Evolutionary conservation across 23 tunicate species (phyloP), one percentile per base, ranked within the genome.

Genomic region (Trididemnum nubilum): DNA sequence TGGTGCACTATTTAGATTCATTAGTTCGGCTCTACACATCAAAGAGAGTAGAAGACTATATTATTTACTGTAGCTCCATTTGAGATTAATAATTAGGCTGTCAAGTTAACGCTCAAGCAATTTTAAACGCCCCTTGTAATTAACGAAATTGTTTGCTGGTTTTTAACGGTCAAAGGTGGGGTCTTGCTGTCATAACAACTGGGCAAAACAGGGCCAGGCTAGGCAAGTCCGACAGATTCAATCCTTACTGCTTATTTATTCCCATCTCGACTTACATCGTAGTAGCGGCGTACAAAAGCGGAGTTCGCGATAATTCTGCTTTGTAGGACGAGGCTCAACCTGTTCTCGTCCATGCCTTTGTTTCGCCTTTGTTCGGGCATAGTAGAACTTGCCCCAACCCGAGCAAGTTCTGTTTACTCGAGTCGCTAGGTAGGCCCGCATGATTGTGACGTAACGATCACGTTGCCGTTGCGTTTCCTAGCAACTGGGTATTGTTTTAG

Each of bases 171-270:
- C n/a, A n/a, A 32, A 67, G 74, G 74, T 3, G 37, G 74, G 74
- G 57, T 30, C 29, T 37, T 28, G 78, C 29, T 73, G 57, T 40
- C 78, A 73, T 73, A 40, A 73, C 78, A 40, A 73, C 78, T 63
- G 71, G 74, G 84, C 84, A 39, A 37, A 66, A 38, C 75, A 28
- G 35, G 84, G 30, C 84, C 7, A 4, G 60, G 74, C 60, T 38
- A 34, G 84, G 74, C 84, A 65, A 31, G 82, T 59, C 65, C 32
- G 51, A 4, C 7, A 28, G 38, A 38, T 33, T 37, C 32, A 30
- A 38, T 18, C 31, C 33, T 2, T 9, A 26, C 2, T 40, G 7
- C n/a, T 21, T 31, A n/a, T 12, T 33, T 3, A 37, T 67, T 67
- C 21, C 33, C 74, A 31, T 38, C 44, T 70, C 76, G 31, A 27